These are phyloP conservation scores for Ectropis grisescens DNA, from an alignment of 1,140 invertebrate genomes.

Conservation along the genomic window DNA sequence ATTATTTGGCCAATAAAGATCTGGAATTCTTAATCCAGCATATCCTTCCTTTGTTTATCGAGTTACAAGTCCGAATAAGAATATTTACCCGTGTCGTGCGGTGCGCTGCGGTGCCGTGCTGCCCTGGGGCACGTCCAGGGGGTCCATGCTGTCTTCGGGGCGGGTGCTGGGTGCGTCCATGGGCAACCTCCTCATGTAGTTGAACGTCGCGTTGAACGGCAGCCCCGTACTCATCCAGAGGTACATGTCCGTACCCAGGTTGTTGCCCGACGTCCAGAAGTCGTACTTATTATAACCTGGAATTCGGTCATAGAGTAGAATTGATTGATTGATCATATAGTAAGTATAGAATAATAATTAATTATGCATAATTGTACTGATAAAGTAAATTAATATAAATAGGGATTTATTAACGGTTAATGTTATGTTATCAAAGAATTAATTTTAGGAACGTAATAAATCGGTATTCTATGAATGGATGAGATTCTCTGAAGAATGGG, in stretches of 20 bases:
- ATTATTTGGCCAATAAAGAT: no score
- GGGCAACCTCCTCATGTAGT: conserved; percentile 78
- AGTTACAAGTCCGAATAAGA: no score
- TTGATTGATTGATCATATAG: conserved; percentile 1
- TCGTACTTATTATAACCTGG: conserved; percentile 83
- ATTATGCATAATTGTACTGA: no score
- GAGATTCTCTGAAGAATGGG: no score
- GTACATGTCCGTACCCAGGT: conserved; percentile 87
- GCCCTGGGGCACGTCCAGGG: conserved; percentile 71
- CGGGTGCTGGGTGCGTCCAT: conserved; percentile 47
- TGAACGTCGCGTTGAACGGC: conserved; percentile 89
- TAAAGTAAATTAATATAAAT: no score
- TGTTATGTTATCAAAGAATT: no score
- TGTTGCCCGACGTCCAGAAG: conserved; percentile 92
- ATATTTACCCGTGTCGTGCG: conserved; percentile 79
- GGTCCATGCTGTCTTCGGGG: conserved; percentile 67
- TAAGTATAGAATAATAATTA: conserved; percentile 1
- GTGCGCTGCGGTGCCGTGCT: conserved; percentile 82
- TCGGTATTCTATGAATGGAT: no score
- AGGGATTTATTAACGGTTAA: no score
- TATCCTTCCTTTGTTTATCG: no score
- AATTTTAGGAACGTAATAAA: no score
- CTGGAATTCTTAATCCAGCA: no score
- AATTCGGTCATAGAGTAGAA: conserved; percentile 15
- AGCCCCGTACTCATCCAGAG: conserved; percentile 91